These are phyloP conservation scores for Pollenia griseotomentosa DNA, from an alignment of 2,888 invertebrate species.

Conservation along the genomic window DNA sequence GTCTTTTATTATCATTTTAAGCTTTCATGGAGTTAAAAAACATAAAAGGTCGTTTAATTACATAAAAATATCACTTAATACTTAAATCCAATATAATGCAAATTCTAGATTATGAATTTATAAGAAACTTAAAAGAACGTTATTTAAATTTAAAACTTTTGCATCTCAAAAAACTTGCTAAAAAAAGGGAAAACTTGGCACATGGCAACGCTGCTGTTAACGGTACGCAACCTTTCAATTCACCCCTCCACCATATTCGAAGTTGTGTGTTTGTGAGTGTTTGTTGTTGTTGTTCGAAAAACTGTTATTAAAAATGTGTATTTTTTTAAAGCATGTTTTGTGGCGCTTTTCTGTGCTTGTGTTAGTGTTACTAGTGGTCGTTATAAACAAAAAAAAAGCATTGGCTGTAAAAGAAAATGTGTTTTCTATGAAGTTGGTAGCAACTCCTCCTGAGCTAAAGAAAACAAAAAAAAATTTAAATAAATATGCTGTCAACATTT, in stretches of 20 bases:
- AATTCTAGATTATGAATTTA: too few species aligned
- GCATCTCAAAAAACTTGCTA: too few species aligned
- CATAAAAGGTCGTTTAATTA: too few species aligned
- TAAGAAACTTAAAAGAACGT: too few species aligned
- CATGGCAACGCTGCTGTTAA: too few species aligned
- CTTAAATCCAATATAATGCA: too few species aligned
- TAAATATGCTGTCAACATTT: conserved; percentile 55
- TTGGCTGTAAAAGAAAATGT: conserved; percentile 54
- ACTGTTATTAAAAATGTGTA: conserved; percentile 81
- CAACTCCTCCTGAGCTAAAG: conserved; percentile 42
- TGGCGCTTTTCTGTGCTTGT: conserved; percentile 73
- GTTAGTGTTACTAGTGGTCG: conserved; percentile 34
- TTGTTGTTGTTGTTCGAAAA: conserved; percentile 42
- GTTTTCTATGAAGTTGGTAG: conserved; percentile 56
- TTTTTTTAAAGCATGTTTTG: conserved; percentile 82
- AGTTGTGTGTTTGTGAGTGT: conserved; percentile 77
- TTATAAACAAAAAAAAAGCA: conserved; percentile 35
- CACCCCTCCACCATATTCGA: conserved; percentile 60
- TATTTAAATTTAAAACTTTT: too few species aligned
- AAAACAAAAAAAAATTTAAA: not conserved
- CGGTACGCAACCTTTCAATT: conserved; percentile 32
- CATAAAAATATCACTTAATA: too few species aligned
- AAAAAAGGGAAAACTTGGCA: too few species aligned
- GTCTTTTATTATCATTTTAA: too few species aligned
- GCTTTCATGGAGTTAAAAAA: too few species aligned